These are phyloP conservation scores for Mirza zaza DNA, from an alignment of 2,113 vertebrate species.

Conservation along the genomic window DNA sequence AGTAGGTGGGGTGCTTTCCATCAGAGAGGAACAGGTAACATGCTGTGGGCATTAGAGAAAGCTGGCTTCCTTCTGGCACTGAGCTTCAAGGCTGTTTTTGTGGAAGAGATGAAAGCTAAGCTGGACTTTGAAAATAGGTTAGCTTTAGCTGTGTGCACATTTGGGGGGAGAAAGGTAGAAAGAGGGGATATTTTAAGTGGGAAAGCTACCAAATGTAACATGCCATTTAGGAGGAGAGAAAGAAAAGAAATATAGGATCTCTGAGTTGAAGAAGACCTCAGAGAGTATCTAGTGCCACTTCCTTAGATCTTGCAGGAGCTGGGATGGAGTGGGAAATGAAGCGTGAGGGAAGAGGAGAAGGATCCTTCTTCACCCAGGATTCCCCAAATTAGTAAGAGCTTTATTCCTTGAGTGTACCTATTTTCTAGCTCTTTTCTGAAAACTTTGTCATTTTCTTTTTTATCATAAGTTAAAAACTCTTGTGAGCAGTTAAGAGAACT, in stretches of 20 bases:
- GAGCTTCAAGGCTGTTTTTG: neutral
- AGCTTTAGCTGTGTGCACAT: neutral
- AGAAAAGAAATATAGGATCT: neutral
- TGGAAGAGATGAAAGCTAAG: neutral
- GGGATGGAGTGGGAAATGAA: neutral
- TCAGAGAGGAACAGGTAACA: neutral
- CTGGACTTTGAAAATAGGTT: constrained; percentile 30
- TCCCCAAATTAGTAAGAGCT: neutral
- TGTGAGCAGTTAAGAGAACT: neutral
- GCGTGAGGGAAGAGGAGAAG: neutral
- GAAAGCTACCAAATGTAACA: neutral
- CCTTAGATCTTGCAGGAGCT: neutral
- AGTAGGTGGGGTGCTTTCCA: neutral
- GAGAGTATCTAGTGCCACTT: neutral
- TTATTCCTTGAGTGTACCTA: neutral
- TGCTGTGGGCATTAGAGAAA: neutral
- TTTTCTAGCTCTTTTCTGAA: neutral
- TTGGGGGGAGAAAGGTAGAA: neutral
- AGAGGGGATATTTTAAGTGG: neutral
- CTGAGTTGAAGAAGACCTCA: neutral
- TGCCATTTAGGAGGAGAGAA: neutral
- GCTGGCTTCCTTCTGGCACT: neutral
- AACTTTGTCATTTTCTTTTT: neutral
- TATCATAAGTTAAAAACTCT: neutral
- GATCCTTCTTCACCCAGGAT: neutral